phyloP scores from a whole-genome alignment of 2,797 vertebrate genomes.

The Silurus lanzhouensis region DNA sequence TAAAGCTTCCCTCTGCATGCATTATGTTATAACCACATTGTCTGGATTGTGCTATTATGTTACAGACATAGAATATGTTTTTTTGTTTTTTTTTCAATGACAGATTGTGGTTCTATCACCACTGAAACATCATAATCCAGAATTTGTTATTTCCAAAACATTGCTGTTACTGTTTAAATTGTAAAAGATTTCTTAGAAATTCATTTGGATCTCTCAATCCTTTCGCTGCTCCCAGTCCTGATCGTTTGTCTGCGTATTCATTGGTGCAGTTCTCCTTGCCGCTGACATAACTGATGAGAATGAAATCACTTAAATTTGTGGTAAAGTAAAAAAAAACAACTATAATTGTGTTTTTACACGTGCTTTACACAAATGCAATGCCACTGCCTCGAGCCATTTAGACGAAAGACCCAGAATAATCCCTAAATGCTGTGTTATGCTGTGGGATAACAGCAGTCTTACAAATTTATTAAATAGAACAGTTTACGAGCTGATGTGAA shows the following conservation, averaged over 20 bases:
- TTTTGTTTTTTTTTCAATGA: background rate
- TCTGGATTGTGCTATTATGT: background rate
- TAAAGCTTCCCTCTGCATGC: background rate
- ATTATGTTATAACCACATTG: background rate
- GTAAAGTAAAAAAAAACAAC: background rate
- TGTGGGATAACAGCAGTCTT: background rate
- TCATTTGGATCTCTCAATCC: background rate
- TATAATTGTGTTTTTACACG: background rate
- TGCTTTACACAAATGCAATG: background rate
- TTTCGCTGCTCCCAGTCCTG: background rate
- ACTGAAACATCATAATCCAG: background rate
- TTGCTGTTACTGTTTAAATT: background rate
- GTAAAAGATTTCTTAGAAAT: background rate
- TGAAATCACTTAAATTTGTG: background rate
- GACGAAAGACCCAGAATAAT: background rate
- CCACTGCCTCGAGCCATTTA: background rate
- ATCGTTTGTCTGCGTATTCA: background rate
- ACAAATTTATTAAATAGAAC: background rate
- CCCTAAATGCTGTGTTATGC: background rate
- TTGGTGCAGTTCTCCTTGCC: background rate
- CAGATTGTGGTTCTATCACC: background rate
- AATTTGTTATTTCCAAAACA: background rate
- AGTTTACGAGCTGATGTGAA: background rate
- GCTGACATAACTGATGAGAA: background rate
- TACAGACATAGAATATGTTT: background rate